phyloP scores from a whole-genome alignment of 2,888 invertebrate genomes.

The Sialis lutaria region DNA sequence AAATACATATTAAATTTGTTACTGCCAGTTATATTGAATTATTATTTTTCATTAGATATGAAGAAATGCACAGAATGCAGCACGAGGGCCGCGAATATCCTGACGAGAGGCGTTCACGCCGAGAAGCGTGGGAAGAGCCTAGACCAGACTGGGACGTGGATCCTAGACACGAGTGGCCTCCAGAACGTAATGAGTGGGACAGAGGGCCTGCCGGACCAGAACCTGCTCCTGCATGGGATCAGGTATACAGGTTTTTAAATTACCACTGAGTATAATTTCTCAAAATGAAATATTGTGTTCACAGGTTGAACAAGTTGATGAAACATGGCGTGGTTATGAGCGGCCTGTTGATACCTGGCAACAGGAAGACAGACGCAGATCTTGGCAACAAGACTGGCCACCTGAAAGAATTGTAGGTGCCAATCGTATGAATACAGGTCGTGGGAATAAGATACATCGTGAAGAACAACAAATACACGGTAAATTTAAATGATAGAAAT shows the following conservation, averaged over 20 bases:
- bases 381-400: slow-evolving; percentile 22
- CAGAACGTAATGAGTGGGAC: slow-evolving; percentile 20
- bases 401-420: slow-evolving; percentile 18
- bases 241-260: slow-evolving; percentile 6
- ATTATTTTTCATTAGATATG: no score
- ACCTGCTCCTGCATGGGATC: slow-evolving; percentile 16
- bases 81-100: slow-evolving; percentile 18
- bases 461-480: slow-evolving; percentile 9
- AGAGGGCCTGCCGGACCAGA: slow-evolving; percentile 9
- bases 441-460: slow-evolving; percentile 25
- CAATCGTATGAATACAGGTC: slow-evolving; percentile 12
- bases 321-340: slow-evolving; percentile 24
- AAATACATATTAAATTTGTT: no score
- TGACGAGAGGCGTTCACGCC: slow-evolving; percentile 20
- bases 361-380: slow-evolving; percentile 34
- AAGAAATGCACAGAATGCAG: slow-evolving; percentile 17
- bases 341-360: slow-evolving; percentile 22
- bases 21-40: no score
- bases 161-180: not conserved
- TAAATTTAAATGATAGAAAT: not conserved
- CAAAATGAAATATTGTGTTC: slow-evolving; percentile 6
- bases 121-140: slow-evolving; percentile 18
- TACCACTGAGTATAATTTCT: not conserved
- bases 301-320: slow-evolving; percentile 20
- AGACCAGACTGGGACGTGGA: slow-evolving; percentile 18